These are phyloP conservation scores for Pantherophis alleghaniensis DNA, from an alignment of 2,797 vertebrate genomes.

Conservation along the genomic window DNA sequence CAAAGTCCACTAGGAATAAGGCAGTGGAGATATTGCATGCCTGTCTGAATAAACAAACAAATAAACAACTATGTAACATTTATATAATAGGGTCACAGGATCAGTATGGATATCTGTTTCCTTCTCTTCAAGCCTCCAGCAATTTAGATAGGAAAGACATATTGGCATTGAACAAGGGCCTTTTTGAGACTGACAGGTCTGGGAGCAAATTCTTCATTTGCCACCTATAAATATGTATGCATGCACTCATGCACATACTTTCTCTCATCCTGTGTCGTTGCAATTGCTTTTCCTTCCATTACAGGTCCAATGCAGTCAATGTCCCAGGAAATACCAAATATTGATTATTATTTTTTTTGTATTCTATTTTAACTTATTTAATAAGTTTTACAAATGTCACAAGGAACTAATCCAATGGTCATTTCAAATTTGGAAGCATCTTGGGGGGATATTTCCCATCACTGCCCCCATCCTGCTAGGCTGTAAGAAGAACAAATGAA, in stretches of 20 bases:
- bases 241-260: neutral
- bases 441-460: neutral
- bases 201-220: neutral
- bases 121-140: neutral
- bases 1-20: neutral
- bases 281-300: neutral
- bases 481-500: neutral
- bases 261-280: neutral
- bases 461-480: neutral
- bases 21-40: neutral
- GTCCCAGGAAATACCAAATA: neutral
- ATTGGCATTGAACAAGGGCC: neutral
- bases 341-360: neutral
- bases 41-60: neutral
- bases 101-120: neutral
- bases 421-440: neutral
- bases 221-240: neutral
- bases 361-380: neutral
- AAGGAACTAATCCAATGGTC: neutral
- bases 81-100: neutral
- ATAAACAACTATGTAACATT: neutral
- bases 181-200: neutral
- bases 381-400: neutral
- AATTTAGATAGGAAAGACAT: neutral
- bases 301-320: neutral